A percentile compares a stretch with the other conserved stretches of the same genome.
Evolutionary conservation across 2,888 invertebrate species (phyloP).

Genomic region (Xestia rhomboidea): DNA sequence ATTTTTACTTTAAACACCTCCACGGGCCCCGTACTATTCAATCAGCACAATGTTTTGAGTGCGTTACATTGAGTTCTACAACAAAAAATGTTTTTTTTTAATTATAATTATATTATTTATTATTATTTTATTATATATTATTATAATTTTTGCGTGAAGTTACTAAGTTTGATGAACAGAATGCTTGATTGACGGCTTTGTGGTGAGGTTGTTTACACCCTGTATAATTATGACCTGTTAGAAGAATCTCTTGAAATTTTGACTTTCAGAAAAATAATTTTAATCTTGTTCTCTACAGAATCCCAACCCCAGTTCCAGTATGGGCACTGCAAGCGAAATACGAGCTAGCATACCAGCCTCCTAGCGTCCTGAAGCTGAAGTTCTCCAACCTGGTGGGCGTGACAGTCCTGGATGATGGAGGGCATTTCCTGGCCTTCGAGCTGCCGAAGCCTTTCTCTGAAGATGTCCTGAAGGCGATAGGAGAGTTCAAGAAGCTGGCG

Average conservation of each 20-base stretch:
- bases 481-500: constrained; percentile 72
- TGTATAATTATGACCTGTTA: neutral
- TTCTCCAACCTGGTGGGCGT: constrained; percentile 92
- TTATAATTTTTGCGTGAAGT: too few species aligned
- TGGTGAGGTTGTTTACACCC: too few species aligned
- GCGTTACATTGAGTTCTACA: too few species aligned
- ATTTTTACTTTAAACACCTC: too few species aligned
- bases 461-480: constrained; percentile 90
- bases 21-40: too few species aligned
- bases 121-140: too few species aligned
- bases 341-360: constrained; percentile 92
- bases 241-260: neutral
- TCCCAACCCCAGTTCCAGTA: constrained; percentile 92
- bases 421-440: constrained; percentile 96
- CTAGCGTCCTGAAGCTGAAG: constrained; percentile 90
- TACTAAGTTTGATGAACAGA: too few species aligned
- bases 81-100: too few species aligned
- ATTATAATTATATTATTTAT: too few species aligned
- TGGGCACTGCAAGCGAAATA: constrained; percentile 93
- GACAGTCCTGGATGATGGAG: constrained; percentile 92
- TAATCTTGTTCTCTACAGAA: constrained; percentile 80
- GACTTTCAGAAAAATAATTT: neutral
- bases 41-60: too few species aligned
- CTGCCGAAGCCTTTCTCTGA: constrained; percentile 92
- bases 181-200: too few species aligned